Evolutionary conservation across 2,113 vertebrate species (phyloP), one percentile per base, ranked within the genome.

Genomic region (Redunca redunca): DNA sequence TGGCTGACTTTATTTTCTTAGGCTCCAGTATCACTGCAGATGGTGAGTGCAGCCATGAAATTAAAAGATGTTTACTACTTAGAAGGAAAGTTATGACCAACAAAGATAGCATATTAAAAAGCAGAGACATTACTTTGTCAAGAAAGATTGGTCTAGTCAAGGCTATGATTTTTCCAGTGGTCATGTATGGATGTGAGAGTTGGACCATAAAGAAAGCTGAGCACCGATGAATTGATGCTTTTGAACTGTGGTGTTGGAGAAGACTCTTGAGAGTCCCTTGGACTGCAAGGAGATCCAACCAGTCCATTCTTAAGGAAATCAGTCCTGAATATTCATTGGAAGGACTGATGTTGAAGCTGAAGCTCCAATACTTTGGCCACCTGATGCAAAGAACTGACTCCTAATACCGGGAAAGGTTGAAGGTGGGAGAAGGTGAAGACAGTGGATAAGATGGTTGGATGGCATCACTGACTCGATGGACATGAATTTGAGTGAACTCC

Each of bases 171-270:
- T n/a, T 64, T n/a, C 62, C 33, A n/a, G 33, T 67, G 8, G 33
- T 67, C 33, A 67, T 19, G 62, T 67, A 9, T n/a, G 16, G 33
- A 67, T n/a, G 16, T 67, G 62, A n/a, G 16, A 64, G 62, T n/a
- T 64, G 30, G 2, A 8, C 30, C 4, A 64, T 64, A 33, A 64
- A 64, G 30, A 67, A n/a, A n/a, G 16, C 33, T 67, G 33, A 67
- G 16, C 0, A 1, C 33, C 0, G 2, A 67, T 19, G 16, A n/a
- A 67, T 5, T n/a, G 62, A 67, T n/a, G 33, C 8, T 67, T 67
- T n/a, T 67, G 33, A 67, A n/a, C 62, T 19, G 33, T n/a, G 62
- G 30, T 67, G 16, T 19, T n/a, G 33, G 33, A 67, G 6, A 67
- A 67, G 16, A 67, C 4, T 67, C 33, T n/a, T 19, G 33, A n/a